These are phyloP conservation scores for Paraplagusia blochii DNA, from an alignment of 2,113 vertebrate species.

Conservation along the genomic window DNA sequence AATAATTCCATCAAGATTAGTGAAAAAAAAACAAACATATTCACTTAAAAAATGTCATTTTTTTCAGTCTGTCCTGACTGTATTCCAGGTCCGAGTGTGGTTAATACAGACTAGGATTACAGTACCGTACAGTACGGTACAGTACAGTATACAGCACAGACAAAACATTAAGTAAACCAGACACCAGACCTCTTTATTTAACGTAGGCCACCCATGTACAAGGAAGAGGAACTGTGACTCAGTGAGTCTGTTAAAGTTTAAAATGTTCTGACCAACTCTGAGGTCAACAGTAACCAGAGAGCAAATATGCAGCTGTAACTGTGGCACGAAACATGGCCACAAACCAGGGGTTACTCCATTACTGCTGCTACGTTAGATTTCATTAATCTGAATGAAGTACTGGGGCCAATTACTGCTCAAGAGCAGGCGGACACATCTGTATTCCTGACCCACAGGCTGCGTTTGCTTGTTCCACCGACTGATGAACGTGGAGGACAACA, in stretches of 20 bases:
- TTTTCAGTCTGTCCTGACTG: no score
- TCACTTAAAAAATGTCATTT: no score
- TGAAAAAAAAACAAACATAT: no score
- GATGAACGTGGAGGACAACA: no score
- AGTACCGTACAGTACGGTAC: no score
- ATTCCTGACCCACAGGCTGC: neutral
- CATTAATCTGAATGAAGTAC: constrained; percentile 10
- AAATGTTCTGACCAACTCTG: neutral
- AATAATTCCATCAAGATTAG: no score
- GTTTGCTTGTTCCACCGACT: no score
- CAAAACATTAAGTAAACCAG: neutral
- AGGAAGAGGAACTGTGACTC: neutral
- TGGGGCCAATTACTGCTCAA: neutral
- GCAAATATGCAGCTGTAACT: neutral
- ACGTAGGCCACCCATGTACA: neutral
- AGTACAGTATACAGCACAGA: no score
- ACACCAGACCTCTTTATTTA: neutral
- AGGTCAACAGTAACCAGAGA: neutral
- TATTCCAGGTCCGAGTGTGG: no score
- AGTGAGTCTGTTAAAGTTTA: neutral
- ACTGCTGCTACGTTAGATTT: neutral
- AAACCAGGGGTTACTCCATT: neutral
- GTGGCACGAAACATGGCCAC: constrained; percentile 6
- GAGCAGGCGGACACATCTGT: constrained; percentile 20
- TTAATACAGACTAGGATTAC: no score